Percentiles rank a stretch among this genome's conserved stretches.
These are phyloP conservation scores for Drosophila nr. medialis DNA, from an alignment of 2,888 invertebrate genomes.

Conservation along the genomic window DNA sequence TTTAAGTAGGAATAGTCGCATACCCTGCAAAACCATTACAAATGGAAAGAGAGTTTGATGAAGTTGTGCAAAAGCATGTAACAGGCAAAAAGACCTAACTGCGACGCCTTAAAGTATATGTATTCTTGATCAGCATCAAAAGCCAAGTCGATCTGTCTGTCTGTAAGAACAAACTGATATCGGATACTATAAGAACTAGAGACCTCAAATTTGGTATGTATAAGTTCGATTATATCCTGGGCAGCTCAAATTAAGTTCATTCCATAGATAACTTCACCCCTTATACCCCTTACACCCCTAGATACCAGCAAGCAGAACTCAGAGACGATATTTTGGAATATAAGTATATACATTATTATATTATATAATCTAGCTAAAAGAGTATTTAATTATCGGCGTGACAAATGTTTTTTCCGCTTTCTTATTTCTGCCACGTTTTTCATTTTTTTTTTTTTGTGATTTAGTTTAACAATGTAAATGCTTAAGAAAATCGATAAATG, in stretches of 20 bases:
- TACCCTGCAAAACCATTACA: background rate
- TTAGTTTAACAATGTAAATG: conserved; percentile 42
- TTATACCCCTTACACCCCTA: no score
- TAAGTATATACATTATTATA: background rate
- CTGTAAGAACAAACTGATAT: background rate
- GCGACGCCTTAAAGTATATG: background rate
- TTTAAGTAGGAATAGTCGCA: background rate
- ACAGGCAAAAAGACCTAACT: background rate
- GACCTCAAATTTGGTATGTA: background rate
- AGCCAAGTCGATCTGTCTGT: background rate
- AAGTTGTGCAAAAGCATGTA: background rate
- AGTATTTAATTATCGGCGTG: background rate
- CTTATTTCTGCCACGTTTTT: conserved; percentile 10
- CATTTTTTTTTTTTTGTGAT: conserved; percentile 6
- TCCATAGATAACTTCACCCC: background rate
- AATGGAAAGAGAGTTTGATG: background rate
- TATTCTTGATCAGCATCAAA: background rate
- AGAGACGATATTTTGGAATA: background rate
- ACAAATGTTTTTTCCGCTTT: background rate
- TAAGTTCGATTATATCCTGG: no score
- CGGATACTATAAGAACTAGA: background rate
- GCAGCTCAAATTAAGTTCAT: background rate
- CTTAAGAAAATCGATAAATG: conserved; percentile 65
- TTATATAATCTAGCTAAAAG: background rate
- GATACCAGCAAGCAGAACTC: no score